phyloP scores from a whole-genome alignment of 2,888 invertebrate genomes.

The Temnothorax ravouxi region DNA sequence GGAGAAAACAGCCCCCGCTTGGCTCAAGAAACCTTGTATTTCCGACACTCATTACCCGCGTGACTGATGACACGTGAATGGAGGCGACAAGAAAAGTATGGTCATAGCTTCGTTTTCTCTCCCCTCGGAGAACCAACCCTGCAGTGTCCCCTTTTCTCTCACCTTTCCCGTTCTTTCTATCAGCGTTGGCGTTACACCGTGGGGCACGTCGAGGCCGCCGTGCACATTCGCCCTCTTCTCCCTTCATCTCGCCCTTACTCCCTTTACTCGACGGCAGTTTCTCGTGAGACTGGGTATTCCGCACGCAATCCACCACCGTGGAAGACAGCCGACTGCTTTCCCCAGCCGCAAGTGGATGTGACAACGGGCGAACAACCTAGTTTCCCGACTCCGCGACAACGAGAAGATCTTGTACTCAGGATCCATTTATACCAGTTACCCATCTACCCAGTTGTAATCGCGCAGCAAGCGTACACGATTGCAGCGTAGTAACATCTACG shows the following conservation, averaged over 20 bases:
- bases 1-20: slow-evolving; percentile 64
- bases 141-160: slow-evolving; percentile 45
- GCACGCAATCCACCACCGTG: slow-evolving; percentile 70
- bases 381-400: slow-evolving; percentile 29
- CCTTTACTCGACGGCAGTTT: slow-evolving; percentile 45
- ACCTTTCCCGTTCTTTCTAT: slow-evolving; percentile 44
- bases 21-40: slow-evolving; percentile 80
- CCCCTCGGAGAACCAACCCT: slow-evolving; percentile 39
- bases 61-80: slow-evolving; percentile 83
- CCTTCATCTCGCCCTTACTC: neutral
- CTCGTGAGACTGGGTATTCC: slow-evolving; percentile 63
- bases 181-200: slow-evolving; percentile 8
- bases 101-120: slow-evolving; percentile 64
- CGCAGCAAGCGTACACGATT: neutral
- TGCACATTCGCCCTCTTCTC: slow-evolving; percentile 51
- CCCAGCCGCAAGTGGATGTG: slow-evolving; percentile 25
- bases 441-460: slow-evolving; percentile 7
- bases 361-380: slow-evolving; percentile 27
- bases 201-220: slow-evolving; percentile 51
- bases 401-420: slow-evolving; percentile 39
- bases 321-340: slow-evolving; percentile 12
- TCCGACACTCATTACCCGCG: slow-evolving; percentile 83
- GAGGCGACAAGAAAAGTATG: slow-evolving; percentile 80
- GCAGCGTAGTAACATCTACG: neutral
- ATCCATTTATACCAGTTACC: slow-evolving; percentile 15